phyloP scores from a whole-genome alignment of 2,113 vertebrate genomes.

The Circaetus gallicus region DNA sequence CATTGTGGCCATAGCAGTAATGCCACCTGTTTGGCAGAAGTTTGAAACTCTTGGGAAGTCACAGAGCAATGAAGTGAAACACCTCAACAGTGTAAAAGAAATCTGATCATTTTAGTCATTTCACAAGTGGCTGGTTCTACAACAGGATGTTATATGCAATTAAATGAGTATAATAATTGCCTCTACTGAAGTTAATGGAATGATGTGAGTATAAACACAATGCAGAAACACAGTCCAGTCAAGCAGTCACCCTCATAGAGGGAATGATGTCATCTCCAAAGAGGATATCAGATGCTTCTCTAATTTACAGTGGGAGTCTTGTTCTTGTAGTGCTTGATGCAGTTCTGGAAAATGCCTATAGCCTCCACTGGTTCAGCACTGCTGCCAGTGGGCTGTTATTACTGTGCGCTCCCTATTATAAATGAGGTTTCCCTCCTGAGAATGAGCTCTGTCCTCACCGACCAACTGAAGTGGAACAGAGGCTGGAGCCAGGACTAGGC shows the following conservation, averaged over 20 bases:
- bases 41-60: background rate
- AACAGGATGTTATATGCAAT: background rate
- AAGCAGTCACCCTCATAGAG: background rate
- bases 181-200: background rate
- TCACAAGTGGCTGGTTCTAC: background rate
- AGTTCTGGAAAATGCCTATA: background rate
- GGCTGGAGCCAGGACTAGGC: background rate
- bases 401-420: background rate
- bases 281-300: background rate
- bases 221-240: background rate
- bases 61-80: background rate
- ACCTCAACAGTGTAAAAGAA: background rate
- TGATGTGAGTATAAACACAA: background rate
- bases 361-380: background rate
- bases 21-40: background rate
- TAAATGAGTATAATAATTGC: background rate
- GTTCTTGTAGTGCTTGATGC: background rate
- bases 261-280: background rate
- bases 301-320: background rate
- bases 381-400: background rate
- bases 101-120: background rate
- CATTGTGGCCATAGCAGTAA: background rate
- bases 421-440: background rate
- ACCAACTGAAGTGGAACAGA: background rate
- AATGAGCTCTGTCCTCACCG: background rate